Base-by-base conservation (phyloP, 2,797 vertebrate genomes). In the Chrosomus eos region DNA sequence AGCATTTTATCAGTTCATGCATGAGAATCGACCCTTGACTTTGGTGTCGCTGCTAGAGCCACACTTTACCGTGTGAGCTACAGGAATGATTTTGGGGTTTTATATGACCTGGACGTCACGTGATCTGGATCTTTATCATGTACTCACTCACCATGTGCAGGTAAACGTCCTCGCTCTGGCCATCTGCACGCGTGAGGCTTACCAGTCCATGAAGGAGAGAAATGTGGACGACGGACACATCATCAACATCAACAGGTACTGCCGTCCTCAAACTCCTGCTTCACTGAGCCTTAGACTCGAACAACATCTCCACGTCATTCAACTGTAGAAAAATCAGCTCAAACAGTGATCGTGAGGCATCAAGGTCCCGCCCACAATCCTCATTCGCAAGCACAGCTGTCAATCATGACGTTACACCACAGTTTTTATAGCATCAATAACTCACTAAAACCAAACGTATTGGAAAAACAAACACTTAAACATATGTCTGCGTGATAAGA, bases 241-340 rank as follows among this genome's bases (percentile, higher is more conserved):
- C 84, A 98, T 99, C 91, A 98, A 99, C 91, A 98, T 99, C 91
- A 99, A 97, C 94, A 98, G 98, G 98, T 99, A 89, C 23, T 11
- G 7, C n/a, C 0, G 4, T n/a, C 55, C 55, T 60, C 10, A 28
- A 51, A 19, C 51, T 21, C 51, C 6, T 51, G 2, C 28, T 43
- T 36, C 16, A 51, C 14, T 55, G 36, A 60, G 38, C 31, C 33
- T 4, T 3, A 13, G 55, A 26, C 7, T 26, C 9, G 4, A n/a
- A 43, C n/a, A 11, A 43, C 43, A 16, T 48, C 45, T 48, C 45
- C 45, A 16, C 14, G 16, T 48, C 14, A 13, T 45, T 45, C 14
- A 45, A 11, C 53, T 10, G 21, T 58, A n/a, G 9, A 58, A 21
- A 55, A 23, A 9, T 10, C 0, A 55, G 53, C 8, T 23, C 23